Base-by-base conservation (phyloP, 2,113 vertebrate genomes). In the Aptenodytes forsteri region DNA sequence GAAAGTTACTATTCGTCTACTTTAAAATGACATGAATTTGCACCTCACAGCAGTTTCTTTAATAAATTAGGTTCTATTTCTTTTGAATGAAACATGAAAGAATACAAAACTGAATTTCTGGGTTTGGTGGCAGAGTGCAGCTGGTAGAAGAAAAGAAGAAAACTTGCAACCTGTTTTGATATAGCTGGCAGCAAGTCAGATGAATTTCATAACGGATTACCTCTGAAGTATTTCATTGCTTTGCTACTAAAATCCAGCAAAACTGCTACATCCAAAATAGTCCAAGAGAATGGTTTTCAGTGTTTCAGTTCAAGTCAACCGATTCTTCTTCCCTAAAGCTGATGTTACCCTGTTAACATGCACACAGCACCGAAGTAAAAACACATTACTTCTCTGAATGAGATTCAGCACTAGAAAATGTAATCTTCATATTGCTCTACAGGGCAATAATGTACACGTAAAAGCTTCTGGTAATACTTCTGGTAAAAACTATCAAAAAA, bases 171-270 rank as follows among this genome's bases (percentile, higher is more conserved):
- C 49, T 80, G 59, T 77, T 91, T 76, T 76, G 40, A 70, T 65
- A 83, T 5, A 91, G 26, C 65, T 87, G 67, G 87, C 79, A 97
- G 71, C 26, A 96, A 97, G 10, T 87, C 76, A 85, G 30, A 50
- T 47, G 10, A 80, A 95, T 95, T 93, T 94, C 59, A 64, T 72
- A 81, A 29, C 72, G 44, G 77, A 67, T 70, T 93, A 80, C 71
- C 40, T 56, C 90, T 40, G 29, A 58, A 94, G 67, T n/a, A 93
- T 61, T 75, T 89, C 4, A 50, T 54, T 79, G 44, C 61, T 91
- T 92, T 80, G 42, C 72, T 92, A 44, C 25, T 72, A 72, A 81
- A 88, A 89, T 42, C 26, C 64, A 69, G 50, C 29, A 93, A 93
- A 77, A 94, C 34, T 59, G 46, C 64, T 80, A 66, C 13, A 77